Evolutionary conservation across 2,113 vertebrate genomes (phyloP).

Genomic region (Scolopax mira): DNA sequence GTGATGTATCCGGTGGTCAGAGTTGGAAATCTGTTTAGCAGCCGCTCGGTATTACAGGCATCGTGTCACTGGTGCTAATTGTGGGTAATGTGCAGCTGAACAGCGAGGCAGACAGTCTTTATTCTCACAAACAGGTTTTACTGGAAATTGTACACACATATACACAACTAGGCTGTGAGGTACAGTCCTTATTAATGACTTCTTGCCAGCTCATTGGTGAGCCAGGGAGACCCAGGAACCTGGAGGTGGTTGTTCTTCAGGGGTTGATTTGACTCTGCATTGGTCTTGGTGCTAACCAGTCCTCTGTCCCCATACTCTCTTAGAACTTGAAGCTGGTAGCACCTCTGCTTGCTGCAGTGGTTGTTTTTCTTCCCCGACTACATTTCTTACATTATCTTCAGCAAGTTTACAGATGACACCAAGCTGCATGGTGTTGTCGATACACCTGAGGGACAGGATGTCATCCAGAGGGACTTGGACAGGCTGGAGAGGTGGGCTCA

Average conservation of each 20-base stretch:
- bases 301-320: not conserved
- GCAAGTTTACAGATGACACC: too few relatives aligned
- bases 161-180: not conserved
- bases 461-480: too few relatives aligned
- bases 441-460: too few relatives aligned
- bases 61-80: not conserved
- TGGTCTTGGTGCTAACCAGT: not conserved
- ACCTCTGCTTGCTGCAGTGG: not conserved
- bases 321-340: not conserved
- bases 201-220: not conserved
- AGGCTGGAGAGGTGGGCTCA: too few relatives aligned
- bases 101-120: not conserved
- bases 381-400: not conserved
- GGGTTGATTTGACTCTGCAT: not conserved
- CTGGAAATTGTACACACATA: not conserved
- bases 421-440: too few relatives aligned
- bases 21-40: constrained; percentile 16
- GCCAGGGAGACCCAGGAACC: not conserved
- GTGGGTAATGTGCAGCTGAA: not conserved
- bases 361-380: not conserved
- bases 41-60: not conserved
- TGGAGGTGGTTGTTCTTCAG: not conserved
- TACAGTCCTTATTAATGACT: not conserved
- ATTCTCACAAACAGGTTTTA: not conserved
- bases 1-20: not conserved